These are phyloP conservation scores for Dromococcyx pavoninus DNA, from an alignment of 2,797 vertebrate genomes.

Conservation along the genomic window DNA sequence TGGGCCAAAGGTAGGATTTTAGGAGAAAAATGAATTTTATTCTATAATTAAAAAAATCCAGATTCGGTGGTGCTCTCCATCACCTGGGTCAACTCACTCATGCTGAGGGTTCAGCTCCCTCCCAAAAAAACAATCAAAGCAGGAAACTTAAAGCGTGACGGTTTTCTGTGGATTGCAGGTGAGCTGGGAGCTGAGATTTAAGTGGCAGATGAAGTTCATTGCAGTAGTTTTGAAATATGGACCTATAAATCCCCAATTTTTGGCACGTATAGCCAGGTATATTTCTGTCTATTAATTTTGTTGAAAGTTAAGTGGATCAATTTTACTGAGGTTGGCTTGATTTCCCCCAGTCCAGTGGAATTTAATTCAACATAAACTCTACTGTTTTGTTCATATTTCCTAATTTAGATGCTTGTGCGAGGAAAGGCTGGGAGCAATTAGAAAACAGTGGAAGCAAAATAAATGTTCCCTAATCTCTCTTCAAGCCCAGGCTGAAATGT, in stretches of 20 bases:
- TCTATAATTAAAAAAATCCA: not conserved
- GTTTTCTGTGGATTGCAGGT: not conserved
- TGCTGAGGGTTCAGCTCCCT: not conserved
- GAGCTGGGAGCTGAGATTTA: constrained; percentile 1
- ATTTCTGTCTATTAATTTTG: not conserved
- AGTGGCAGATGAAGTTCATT: not conserved
- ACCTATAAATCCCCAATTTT: not conserved
- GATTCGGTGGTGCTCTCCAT: not conserved
- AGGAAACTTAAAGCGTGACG: not conserved
- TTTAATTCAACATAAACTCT: constrained; percentile 4
- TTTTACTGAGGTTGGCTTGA: not conserved
- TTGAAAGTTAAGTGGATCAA: constrained; percentile 16
- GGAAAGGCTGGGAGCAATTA: constrained; percentile 2
- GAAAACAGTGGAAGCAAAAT: constrained; percentile 35
- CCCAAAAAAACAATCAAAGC: not conserved
- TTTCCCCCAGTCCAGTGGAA: not conserved
- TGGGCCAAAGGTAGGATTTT: not conserved
- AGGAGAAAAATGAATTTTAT: not conserved
- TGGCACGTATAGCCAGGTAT: not conserved
- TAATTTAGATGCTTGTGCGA: not conserved
- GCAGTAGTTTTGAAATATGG: constrained; percentile 25
- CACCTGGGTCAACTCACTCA: not conserved
- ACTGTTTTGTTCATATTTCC: not conserved
- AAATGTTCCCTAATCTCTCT: constrained; percentile 47
- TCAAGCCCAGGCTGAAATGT: constrained; percentile 18